phyloP scores from a whole-genome alignment of 2,797 vertebrate species.

The Scyliorhinus canicula region DNA sequence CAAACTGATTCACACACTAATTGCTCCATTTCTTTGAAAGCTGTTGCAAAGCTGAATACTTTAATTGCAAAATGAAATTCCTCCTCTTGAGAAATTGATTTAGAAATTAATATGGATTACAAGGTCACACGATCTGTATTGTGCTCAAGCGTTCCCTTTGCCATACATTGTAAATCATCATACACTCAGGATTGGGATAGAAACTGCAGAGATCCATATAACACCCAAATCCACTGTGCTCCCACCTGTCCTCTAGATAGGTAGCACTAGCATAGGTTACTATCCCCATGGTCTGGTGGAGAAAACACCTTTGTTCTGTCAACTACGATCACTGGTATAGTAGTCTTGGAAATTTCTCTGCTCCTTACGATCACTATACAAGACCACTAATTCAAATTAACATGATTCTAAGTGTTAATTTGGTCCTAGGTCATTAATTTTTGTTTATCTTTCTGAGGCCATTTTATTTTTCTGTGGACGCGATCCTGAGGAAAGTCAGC shows the following conservation, averaged over 20 bases:
- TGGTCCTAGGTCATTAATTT: not conserved
- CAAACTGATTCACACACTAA: not conserved
- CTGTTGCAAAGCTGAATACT: not conserved
- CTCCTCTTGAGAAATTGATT: not conserved
- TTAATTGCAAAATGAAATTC: slow-evolving; percentile 11
- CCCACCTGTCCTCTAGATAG: not conserved
- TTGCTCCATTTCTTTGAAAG: not conserved
- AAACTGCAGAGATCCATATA: not conserved
- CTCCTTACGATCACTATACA: not conserved
- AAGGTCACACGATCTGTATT: not conserved
- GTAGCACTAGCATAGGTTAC: too few species aligned
- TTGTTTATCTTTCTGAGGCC: not conserved
- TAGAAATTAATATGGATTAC: not conserved
- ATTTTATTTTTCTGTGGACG: not conserved
- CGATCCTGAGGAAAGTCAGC: not conserved
- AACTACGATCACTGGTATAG: not conserved
- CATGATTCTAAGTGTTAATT: not conserved
- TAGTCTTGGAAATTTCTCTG: not conserved
- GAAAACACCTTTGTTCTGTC: not conserved
- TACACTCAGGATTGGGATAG: not conserved
- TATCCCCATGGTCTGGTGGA: not conserved
- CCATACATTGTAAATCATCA: not conserved
- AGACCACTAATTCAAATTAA: not conserved
- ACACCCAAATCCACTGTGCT: not conserved
- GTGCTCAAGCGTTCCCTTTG: not conserved